These are phyloP conservation scores for Chaetophractus vellerosus DNA, from an alignment of 2,797 vertebrate species.

Conservation along the genomic window DNA sequence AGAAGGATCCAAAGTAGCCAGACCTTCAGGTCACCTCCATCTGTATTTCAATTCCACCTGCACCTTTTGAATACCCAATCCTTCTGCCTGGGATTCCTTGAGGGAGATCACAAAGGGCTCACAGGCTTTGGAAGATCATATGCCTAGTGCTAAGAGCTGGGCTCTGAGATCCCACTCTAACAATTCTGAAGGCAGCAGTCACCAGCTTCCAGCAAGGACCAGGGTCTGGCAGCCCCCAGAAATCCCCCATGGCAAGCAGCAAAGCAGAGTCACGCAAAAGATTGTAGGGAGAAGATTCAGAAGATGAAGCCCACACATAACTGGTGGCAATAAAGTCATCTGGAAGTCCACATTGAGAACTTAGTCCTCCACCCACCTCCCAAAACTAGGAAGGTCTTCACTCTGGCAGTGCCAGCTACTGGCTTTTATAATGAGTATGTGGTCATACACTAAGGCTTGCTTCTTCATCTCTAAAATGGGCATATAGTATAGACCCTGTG, in stretches of 20 bases:
- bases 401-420: background rate
- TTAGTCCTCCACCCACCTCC: background rate
- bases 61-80: background rate
- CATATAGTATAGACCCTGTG: background rate
- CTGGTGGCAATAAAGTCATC: background rate
- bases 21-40: background rate
- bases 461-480: background rate
- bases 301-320: background rate
- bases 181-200: background rate
- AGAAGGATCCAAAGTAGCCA: too few species aligned
- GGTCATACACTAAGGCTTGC: background rate
- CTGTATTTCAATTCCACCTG: background rate
- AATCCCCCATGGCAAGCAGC: background rate
- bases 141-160: accelerated
- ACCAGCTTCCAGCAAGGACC: background rate
- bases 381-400: background rate
- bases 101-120: background rate
- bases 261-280: accelerated
- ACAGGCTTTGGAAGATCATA: background rate
- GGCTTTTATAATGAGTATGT: too few species aligned
- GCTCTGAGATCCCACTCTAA: background rate
- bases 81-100: background rate
- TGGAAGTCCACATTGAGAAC: background rate
- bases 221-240: too few species aligned
- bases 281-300: background rate